These are phyloP conservation scores for Rhamnusium bicolor DNA, from an alignment of 2,888 invertebrate genomes.

Conservation along the genomic window DNA sequence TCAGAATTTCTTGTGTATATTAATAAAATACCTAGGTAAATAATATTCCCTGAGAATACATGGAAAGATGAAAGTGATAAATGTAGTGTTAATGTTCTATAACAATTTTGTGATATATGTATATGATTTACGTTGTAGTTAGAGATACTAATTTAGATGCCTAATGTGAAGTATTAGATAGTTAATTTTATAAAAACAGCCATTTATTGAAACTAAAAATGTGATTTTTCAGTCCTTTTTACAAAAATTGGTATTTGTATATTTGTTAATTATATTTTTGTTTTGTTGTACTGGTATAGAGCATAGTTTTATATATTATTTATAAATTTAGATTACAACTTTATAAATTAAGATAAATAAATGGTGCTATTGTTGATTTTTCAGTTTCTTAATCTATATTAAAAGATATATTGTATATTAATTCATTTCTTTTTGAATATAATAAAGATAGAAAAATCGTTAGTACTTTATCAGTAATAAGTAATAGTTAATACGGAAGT, in stretches of 20 bases:
- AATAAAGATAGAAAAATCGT: not conserved
- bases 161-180: not conserved
- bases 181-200: not conserved
- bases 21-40: not conserved
- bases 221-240: slow-evolving; percentile 16
- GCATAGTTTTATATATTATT: slow-evolving; percentile 3
- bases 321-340: not conserved
- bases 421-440: not conserved
- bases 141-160: not conserved
- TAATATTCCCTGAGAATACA: slow-evolving; percentile 7
- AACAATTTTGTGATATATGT: slow-evolving; percentile 33
- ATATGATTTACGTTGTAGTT: slow-evolving; percentile 22
- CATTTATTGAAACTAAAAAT: slow-evolving; percentile 17
- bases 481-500: not conserved
- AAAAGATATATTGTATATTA: not conserved
- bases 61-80: slow-evolving; percentile 29
- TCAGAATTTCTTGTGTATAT: not conserved
- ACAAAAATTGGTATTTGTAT: not conserved
- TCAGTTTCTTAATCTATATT: not conserved
- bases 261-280: slow-evolving; percentile 4
- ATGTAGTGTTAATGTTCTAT: slow-evolving; percentile 21
- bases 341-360: not conserved
- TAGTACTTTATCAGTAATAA: not conserved
- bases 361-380: slow-evolving; percentile 6
- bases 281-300: not conserved